Base-by-base conservation (phyloP, 2,113 vertebrate genomes). In the Bos indicus region DNA sequence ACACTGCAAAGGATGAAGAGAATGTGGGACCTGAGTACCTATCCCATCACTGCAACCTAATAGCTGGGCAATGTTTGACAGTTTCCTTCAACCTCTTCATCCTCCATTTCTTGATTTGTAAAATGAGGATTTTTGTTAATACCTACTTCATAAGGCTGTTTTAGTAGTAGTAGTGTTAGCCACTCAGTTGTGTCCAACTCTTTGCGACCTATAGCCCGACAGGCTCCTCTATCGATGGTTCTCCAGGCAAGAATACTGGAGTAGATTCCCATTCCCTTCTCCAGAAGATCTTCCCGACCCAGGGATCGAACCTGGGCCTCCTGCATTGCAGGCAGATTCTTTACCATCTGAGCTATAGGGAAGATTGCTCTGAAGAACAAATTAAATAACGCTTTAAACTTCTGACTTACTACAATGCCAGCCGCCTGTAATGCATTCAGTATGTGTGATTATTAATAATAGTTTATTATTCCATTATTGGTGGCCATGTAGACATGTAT, bases 381-480 rank as follows among this genome's bases (percentile, higher is more conserved):
- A 95, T 78, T 48, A 51, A 95, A 56, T 48, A 62, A 77, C 17
- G 19, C 6, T 33, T 90, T 74, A 92, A 57, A 71, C 23, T 15
- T 88, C 26, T 74, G 51, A 33, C 30, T 56, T 57, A 9, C 25
- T 62, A 52, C n/a, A 88, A 64, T 83, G 30, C 62, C 77, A 77
- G 46, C 8, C 6, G 1, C 82, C 21, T 56, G 25, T 40, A 40
- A 59, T 23, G 48, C 9, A 92, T 28, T 67, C n/a, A 30, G 16
- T 62, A 3, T 12, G 2, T 56, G 17, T 71, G 51, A 57, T 36
- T 64, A 36, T 71, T 46, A 84, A 23, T 52, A 51, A 54, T 16
- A 48, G 33, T 60, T 36, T 36, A 88, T 88, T 94, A 87, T 93
- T 85, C 78, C 25, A 54, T 48, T 59, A 51, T 84, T 15, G 25